Conservation (phyloP, 2,888 invertebrate species). For the Cerastis rubricosa region DNA sequence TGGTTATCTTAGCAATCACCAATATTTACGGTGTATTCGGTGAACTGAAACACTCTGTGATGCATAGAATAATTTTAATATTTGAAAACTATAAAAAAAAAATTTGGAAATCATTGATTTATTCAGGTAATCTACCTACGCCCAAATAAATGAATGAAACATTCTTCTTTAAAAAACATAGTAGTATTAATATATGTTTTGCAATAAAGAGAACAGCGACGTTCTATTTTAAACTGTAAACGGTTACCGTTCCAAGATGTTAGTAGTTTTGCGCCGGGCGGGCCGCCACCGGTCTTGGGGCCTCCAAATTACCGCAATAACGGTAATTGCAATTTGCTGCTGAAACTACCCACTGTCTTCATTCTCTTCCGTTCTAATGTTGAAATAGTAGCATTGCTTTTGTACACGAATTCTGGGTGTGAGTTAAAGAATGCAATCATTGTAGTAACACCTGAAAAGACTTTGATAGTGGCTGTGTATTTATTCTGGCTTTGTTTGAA, state of each 20-base stretch:
- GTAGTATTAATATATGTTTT: slow-evolving; percentile 9
- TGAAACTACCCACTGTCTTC: slow-evolving; percentile 84
- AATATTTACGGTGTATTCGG: no score
- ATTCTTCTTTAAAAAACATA: background rate
- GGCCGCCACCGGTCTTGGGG: slow-evolving; percentile 62
- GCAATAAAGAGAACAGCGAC: slow-evolving; percentile 56
- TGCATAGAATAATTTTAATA: no score
- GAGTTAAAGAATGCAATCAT: slow-evolving; percentile 38
- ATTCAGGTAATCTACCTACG: no score
- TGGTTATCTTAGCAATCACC: no score
- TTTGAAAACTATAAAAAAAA: no score
- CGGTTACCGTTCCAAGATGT: slow-evolving; percentile 72
- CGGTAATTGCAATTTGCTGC: slow-evolving; percentile 87
- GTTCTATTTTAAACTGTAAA: slow-evolving; percentile 75
- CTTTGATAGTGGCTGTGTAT: background rate
- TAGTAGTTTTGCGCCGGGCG: slow-evolving; percentile 59
- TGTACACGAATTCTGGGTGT: slow-evolving; percentile 20
- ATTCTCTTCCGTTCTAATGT: slow-evolving; percentile 81
- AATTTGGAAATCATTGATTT: no score
- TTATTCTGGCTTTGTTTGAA: background rate
- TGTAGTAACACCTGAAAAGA: slow-evolving; percentile 24
- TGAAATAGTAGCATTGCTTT: slow-evolving; percentile 73
- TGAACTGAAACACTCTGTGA: no score
- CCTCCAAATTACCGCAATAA: slow-evolving; percentile 86
- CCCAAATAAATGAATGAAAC: background rate